Evolutionary conservation across 2,797 vertebrate genomes (phyloP).

Genomic region (Coluber constrictor): DNA sequence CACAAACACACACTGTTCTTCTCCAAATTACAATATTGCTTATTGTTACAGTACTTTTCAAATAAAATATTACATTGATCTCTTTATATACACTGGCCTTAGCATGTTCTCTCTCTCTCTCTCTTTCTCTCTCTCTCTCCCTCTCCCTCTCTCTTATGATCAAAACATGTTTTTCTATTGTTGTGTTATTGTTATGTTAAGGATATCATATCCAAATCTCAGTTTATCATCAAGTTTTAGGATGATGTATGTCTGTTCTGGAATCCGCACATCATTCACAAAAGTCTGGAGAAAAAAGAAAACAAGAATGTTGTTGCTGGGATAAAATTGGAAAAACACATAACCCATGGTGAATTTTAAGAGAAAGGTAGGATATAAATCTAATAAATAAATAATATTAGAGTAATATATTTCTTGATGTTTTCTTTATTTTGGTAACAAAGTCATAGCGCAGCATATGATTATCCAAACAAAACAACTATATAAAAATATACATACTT

Average conservation of each 20-base stretch:
- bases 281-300: conserved; percentile 82
- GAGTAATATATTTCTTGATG: background rate
- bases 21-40: background rate
- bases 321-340: background rate
- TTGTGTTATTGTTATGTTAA: conserved; percentile 63
- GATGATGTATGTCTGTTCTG: conserved; percentile 96
- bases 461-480: background rate
- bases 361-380: background rate
- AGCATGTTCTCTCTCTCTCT: background rate
- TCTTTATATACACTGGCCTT: background rate
- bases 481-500: background rate
- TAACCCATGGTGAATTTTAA: background rate
- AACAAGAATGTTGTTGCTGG: background rate
- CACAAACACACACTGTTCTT: background rate
- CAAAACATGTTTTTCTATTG: conserved; percentile 8
- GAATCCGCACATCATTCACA: conserved; percentile 96
- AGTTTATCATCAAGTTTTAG: conserved; percentile 96
- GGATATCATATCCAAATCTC: conserved; percentile 99
- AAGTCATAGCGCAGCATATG: background rate
- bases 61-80: background rate
- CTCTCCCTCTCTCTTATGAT: background rate
- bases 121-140: background rate
- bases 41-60: background rate
- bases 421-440: background rate
- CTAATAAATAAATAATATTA: conserved; percentile 15